Evolutionary conservation across 2,113 vertebrate genomes (phyloP), one percentile per base, ranked within the genome.

Genomic region (Upupa epops): DNA sequence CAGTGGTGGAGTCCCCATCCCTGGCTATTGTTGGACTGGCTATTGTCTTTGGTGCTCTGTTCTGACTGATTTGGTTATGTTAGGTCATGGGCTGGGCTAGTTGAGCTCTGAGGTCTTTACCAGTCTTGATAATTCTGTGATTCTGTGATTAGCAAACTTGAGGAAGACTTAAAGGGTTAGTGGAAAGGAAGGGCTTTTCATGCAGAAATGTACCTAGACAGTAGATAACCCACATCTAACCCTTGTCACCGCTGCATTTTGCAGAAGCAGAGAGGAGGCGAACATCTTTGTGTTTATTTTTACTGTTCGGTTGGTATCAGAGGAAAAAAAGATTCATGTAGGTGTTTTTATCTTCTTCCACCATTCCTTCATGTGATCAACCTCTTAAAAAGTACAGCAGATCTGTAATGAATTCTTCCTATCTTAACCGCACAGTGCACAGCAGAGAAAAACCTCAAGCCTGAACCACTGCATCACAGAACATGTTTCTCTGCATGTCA

Each of bases 91-190:
- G n/a, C n/a, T n/a, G n/a, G n/a, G n/a, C n/a, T n/a, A n/a, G n/a
- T n/a, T n/a, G n/a, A n/a, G n/a, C n/a, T n/a, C n/a, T n/a, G n/a
- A n/a, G n/a, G n/a, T n/a, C n/a, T n/a, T n/a, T n/a, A n/a, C n/a
- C n/a, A n/a, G n/a, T n/a, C n/a, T n/a, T n/a, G n/a, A n/a, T n/a
- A n/a, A n/a, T n/a, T n/a, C n/a, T n/a, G n/a, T n/a, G n/a, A n/a
- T n/a, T n/a, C n/a, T n/a, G n/a, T n/a, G n/a, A n/a, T 81, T 16
- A 45, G 37, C 56, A 70, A 66, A 78, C 49, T 54, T 0, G 0
- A 73, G 25, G 17, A 74, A 93, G 52, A 68, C 65, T 68, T 45
- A 8, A 1, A 0, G 13, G 13, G 45, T n/a, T 18, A 66, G 37
- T 5, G 5, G 16, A 78, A 45, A 29, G 25, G n/a, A 85, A 31